Percentiles rank a stretch among this genome's conserved stretches.
Conservation (phyloP, 2,113 vertebrate species). For the Aspiorhynchus laticeps region DNA sequence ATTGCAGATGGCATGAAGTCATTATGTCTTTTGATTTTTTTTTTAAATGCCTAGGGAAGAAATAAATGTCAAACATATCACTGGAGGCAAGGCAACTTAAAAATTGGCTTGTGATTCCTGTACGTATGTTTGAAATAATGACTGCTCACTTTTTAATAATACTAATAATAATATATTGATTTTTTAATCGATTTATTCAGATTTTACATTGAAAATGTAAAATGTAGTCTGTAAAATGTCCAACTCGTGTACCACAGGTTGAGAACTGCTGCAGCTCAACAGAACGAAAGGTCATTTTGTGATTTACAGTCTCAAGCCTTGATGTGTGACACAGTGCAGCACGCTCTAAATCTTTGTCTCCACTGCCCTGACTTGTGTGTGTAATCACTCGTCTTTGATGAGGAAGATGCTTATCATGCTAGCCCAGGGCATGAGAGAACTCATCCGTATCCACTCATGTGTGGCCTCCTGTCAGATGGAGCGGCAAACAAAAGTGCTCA, state of each 20-base stretch:
- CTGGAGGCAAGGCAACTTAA: background rate
- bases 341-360: constrained; percentile 6
- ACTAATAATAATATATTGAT: too few relatives aligned
- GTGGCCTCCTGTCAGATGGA: constrained; percentile 62
- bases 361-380: constrained; percentile 26
- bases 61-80: background rate
- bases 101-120: background rate
- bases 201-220: background rate
- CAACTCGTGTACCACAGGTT: background rate
- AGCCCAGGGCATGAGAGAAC: constrained; percentile 53
- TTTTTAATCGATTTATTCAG: background rate
- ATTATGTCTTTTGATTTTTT: background rate
- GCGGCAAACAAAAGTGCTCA: constrained; percentile 52
- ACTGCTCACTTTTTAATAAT: background rate
- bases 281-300: constrained; percentile 12
- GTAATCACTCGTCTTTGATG: constrained; percentile 67
- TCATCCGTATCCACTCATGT: constrained; percentile 58
- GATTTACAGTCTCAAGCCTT: background rate
- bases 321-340: constrained; percentile 1
- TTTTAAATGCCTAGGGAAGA: background rate
- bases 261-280: background rate
- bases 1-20: background rate
- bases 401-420: constrained; percentile 58
- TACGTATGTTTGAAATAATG: background rate
- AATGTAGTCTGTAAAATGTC: background rate